Conservation (phyloP, 2,113 vertebrate species). For the Prolemur simus region DNA sequence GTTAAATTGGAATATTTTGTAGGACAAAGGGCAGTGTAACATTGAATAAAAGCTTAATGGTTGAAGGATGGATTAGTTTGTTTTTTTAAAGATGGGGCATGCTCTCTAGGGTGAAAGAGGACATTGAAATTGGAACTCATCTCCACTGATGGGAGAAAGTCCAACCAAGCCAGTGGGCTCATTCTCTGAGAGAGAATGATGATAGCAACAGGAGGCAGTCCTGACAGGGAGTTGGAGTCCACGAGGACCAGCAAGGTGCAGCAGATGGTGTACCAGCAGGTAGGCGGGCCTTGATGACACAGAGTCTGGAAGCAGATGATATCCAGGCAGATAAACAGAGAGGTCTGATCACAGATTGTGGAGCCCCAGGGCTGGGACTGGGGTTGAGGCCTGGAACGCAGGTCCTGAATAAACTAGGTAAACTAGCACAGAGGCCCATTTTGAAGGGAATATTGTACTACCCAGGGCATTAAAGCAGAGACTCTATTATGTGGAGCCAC, state of each 20-base stretch:
- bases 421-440: neutral
- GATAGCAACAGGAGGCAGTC: neutral
- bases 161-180: neutral
- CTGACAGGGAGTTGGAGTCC: neutral
- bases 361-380: neutral
- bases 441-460: neutral
- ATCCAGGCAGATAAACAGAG: constrained; percentile 33
- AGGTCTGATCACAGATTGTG: neutral
- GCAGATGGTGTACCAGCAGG: constrained; percentile 62
- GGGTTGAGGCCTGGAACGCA: neutral
- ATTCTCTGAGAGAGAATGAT: neutral
- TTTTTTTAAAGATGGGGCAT: neutral
- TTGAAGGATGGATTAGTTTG: neutral
- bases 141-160: neutral
- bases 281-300: neutral
- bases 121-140: neutral
- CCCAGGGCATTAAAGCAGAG: neutral
- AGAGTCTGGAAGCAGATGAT: constrained; percentile 20
- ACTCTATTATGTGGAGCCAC: neutral
- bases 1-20: neutral
- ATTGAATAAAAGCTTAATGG: neutral
- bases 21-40: neutral
- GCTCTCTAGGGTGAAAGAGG: neutral
- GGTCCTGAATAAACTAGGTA: neutral
- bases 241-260: neutral